These are phyloP conservation scores for Valencia hispanica DNA, from an alignment of 2,797 vertebrate species.

Conservation along the genomic window DNA sequence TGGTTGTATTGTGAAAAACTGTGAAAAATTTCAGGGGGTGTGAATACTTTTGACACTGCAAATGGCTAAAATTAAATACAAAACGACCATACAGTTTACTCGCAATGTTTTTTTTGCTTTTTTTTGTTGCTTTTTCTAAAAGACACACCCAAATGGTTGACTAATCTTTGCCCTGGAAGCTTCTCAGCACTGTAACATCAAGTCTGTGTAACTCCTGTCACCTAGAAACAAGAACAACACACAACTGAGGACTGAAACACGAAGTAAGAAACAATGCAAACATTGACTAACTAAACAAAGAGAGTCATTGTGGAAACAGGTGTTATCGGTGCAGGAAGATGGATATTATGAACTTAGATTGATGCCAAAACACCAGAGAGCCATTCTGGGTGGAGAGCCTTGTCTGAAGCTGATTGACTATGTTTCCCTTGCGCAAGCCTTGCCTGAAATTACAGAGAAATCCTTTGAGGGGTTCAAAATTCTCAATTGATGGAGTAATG, in stretches of 20 bases:
- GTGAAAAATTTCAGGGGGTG: background rate
- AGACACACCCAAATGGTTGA: constrained; percentile 65
- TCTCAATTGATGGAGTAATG: constrained; percentile 63
- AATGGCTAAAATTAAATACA: constrained; percentile 3
- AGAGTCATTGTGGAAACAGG: constrained; percentile 47
- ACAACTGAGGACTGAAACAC: constrained; percentile 21
- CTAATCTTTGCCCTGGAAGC: constrained; percentile 62
- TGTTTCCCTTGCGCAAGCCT: background rate
- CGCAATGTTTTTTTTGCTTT: constrained; percentile 3
- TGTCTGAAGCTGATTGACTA: background rate
- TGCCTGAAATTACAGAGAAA: constrained; percentile 6
- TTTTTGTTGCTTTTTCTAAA: constrained; percentile 49
- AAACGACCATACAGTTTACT: constrained; percentile 34
- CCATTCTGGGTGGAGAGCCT: constrained; percentile 15
- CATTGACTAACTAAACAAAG: constrained; percentile 61
- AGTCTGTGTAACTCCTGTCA: constrained; percentile 46
- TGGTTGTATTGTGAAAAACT: background rate
- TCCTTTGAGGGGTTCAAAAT: constrained; percentile 38
- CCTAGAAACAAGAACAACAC: constrained; percentile 65
- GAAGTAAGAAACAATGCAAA: constrained; percentile 54
- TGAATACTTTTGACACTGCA: background rate
- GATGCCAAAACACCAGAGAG: constrained; percentile 17
- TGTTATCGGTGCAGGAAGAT: constrained; percentile 42
- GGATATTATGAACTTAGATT: constrained; percentile 15
- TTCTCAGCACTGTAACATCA: constrained; percentile 43